A percentile compares a stretch with the other conserved stretches of the same genome.
These are phyloP conservation scores for Drusus annulatus DNA, from an alignment of 1,140 invertebrate species.

Conservation along the genomic window DNA sequence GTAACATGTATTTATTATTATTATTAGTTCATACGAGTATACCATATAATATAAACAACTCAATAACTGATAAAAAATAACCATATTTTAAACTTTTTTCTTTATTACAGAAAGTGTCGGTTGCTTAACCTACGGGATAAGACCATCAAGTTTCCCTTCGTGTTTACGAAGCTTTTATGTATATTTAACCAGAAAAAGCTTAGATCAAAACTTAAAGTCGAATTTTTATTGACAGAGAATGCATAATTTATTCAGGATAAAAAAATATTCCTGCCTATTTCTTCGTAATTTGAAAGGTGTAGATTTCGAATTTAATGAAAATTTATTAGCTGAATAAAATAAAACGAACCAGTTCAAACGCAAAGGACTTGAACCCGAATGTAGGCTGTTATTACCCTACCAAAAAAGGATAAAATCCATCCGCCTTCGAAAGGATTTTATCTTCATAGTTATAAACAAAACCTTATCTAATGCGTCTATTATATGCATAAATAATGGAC, in stretches of 20 bases:
- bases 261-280: conserved; percentile 14
- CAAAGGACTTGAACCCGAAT: not conserved
- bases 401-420: not conserved
- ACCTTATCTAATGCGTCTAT: conserved; percentile 42
- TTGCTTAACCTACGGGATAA: not conserved
- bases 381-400: conserved; percentile 9
- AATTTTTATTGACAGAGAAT: not conserved
- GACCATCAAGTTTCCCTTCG: no score
- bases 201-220: not conserved
- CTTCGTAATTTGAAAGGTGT: conserved; percentile 9
- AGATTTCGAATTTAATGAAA: conserved; percentile 37
- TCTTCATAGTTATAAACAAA: conserved; percentile 13
- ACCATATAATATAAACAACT: no score
- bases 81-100: no score
- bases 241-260: conserved; percentile 3
- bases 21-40: no score
- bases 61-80: no score
- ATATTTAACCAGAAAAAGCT: not conserved
- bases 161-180: no score
- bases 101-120: not conserved
- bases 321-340: conserved; percentile 13
- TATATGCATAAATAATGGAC: conserved; percentile 47
- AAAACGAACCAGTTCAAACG: conserved; percentile 19
- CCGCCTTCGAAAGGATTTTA: not conserved
- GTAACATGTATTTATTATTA: no score